Evolutionary conservation across 1,140 invertebrate species (phyloP), one percentile per base, ranked within the genome.

Genomic region (Danaus plexippus): DNA sequence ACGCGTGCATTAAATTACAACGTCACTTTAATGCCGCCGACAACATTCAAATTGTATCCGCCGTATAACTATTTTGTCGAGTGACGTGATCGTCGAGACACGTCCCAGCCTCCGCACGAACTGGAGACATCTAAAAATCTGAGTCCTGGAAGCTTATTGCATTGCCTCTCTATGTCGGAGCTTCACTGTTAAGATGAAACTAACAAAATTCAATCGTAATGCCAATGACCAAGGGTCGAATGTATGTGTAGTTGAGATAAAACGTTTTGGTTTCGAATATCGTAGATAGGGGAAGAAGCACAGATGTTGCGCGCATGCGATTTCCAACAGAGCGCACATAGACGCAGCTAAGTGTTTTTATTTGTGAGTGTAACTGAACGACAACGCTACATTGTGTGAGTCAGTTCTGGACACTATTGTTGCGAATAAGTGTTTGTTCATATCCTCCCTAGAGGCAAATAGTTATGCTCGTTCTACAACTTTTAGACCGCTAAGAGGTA

Each of bases 261-360:
- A 52, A 45, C 61, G 13, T 75, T 78, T 57, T 53, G 61, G 22
- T 53, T 62, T 47, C 51, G 32, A 18, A 42, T 40, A 18, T 15
- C 40, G 56, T 18, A 75, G 78, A 75, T 71, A 79, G 72, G 70
- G 75, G 75, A 72, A 70, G 66, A 71, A 67, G 71, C 71, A 82
- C 79, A 83, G 82, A 85, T 82, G 80, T 77, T 80, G 77, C 69
- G 78, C 82, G 82, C 82, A 85, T 85, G 82, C 82, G 82, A 69
- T 71, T 69, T 72, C 22, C 45, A 56, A 50, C 15, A 44, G 22
- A 32, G 22, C 43, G 15, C 66, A 53, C 72, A 71, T 73, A 72
- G 61, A 69, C 52, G 59, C 47, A 52, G 57, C 43, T 8, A 57
- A 54, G 45, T 56, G 50, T 55, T 15, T 65, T 64, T 61, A 56